Conservation (phyloP, 2,113 vertebrate species). For the Gallinago paraguaiae region DNA sequence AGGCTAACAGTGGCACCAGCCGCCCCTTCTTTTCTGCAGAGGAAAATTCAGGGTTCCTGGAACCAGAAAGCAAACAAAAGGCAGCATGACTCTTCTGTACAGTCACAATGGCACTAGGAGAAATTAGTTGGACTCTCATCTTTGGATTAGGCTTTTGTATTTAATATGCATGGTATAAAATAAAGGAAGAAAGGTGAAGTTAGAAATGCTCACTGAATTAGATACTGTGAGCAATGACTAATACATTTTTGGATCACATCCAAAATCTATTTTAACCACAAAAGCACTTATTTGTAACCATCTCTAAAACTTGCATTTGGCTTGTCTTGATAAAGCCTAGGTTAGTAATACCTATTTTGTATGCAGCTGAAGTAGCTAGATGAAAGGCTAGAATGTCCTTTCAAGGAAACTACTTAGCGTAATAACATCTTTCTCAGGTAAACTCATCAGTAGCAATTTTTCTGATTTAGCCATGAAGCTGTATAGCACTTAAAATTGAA, state of each 20-base stretch:
- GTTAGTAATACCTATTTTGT: background rate
- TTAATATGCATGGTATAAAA: background rate
- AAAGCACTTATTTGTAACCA: background rate
- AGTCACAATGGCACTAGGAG: background rate
- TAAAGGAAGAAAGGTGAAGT: background rate
- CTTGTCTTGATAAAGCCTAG: background rate
- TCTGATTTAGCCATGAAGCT: background rate
- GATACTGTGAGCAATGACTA: background rate
- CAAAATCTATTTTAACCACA: conserved; percentile 17
- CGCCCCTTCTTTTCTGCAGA: background rate
- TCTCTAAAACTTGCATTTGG: background rate
- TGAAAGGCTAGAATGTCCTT: conserved; percentile 18
- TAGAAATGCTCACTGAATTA: background rate
- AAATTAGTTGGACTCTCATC: background rate
- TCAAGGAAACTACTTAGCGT: conserved; percentile 6
- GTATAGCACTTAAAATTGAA: background rate
- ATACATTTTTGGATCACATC: background rate
- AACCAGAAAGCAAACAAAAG: background rate
- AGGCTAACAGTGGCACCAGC: background rate
- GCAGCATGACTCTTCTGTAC: background rate
- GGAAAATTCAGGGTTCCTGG: background rate
- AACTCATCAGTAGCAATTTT: conserved; percentile 5
- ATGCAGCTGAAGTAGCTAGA: background rate
- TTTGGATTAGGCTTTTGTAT: background rate
- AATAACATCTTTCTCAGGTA: background rate